Conservation (phyloP, 1,140 invertebrate genomes). For the Matsumurasca onukii region DNA sequence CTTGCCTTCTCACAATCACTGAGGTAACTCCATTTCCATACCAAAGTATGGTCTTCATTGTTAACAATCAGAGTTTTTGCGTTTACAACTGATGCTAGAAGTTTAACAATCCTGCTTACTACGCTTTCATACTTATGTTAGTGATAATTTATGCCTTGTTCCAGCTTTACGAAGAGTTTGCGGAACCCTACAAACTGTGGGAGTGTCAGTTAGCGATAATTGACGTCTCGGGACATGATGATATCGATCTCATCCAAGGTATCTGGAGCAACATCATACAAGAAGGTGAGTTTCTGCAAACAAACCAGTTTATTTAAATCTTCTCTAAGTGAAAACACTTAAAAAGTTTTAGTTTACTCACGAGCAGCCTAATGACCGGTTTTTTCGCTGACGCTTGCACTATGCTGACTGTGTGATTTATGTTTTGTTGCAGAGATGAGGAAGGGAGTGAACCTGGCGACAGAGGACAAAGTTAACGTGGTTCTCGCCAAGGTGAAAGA, state of each 20-base stretch:
- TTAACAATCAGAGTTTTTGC: no score
- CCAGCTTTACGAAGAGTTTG: constrained; percentile 83
- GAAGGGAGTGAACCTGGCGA: constrained; percentile 37
- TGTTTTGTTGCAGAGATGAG: neutral
- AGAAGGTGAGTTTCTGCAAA: constrained; percentile 51
- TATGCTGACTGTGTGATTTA: no score
- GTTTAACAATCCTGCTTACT: neutral
- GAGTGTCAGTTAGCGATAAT: constrained; percentile 85
- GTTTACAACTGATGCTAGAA: neutral
- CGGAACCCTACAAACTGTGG: constrained; percentile 77
- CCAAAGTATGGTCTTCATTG: no score
- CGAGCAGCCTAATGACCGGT: no score
- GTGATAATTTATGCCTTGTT: neutral
- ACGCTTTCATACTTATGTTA: neutral
- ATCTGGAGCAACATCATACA: constrained; percentile 78
- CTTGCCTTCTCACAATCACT: constrained; percentile 57
- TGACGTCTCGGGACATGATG: constrained; percentile 80
- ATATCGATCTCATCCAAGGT: constrained; percentile 68
- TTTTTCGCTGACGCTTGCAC: no score
- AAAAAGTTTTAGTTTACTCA: no score
- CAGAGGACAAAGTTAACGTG: constrained; percentile 64
- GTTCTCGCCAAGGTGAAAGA: constrained; percentile 72
- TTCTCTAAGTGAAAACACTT: no score
- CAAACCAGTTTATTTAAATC: no score
- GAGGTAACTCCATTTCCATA: constrained; percentile 47